Base-by-base conservation (phyloP, 1,140 invertebrate genomes). In the Heliconius hermathena region DNA sequence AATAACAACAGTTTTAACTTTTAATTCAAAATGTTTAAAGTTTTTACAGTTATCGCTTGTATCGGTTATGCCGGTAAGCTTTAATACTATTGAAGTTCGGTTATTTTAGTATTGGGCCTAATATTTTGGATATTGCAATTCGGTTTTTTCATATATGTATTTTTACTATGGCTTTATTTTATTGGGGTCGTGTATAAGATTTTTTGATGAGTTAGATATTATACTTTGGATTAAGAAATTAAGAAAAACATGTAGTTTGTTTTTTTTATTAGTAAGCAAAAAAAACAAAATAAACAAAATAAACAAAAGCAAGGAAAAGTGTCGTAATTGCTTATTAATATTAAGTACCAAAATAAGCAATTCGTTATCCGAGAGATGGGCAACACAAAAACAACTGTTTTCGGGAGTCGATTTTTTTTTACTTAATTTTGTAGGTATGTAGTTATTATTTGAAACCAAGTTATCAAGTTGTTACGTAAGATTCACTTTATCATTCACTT, bases 1-100 rank as follows among this genome's bases (percentile, higher is more conserved):
- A 74, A 16, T 52, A 18, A 57, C 52, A 72, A 80, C 76, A 80
- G 87, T 86, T 89, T n/a, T 71, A 73, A 41, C 74, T 82, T 82
- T 77, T 80, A 77, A 77, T 70, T 49, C 81, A 87, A 83, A 73
- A 91, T 86, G 88, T 86, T 81, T 79, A 84, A 80, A 76, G 75
- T 85, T 52, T 33, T 83, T n/a, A 79, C 84, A 74, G 73, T 83
- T 26, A 73, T 88, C 60, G 81, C 81, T 72, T 72, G 85, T 52
- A 81, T 88, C 36, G 87, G 88, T 80, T 84, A 86, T 41, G 80
- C 82, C 29, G 83, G 87, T 89, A 82, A 87, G 83, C 73, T 75
- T 29, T 36, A 75, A 11, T 66, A 66, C 2, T 29, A 66, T 66
- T 66, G 22, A 66, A 66, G 57, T 66, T 66, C 57, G 9, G 22